These are phyloP conservation scores for Hassar affinis DNA, from an alignment of 2,113 vertebrate genomes.

Conservation along the genomic window DNA sequence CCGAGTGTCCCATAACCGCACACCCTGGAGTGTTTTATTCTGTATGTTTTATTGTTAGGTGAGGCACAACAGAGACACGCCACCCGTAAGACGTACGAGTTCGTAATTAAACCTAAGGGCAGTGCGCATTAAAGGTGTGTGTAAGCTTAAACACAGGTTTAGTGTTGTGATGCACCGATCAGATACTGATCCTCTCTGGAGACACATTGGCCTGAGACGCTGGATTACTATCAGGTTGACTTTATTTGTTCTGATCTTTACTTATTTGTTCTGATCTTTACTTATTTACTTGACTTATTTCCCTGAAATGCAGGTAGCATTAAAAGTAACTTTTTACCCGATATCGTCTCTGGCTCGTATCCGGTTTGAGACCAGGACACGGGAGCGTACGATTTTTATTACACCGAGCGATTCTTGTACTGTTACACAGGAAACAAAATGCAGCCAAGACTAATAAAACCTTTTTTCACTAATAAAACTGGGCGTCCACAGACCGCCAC, in stretches of 20 bases:
- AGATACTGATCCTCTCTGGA: neutral
- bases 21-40: neutral
- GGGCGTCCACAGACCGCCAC: neutral
- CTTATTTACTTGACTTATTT: neutral
- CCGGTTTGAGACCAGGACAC: too few relatives aligned
- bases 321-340: too few relatives aligned
- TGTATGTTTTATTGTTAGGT: neutral
- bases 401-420: too few relatives aligned
- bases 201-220: neutral
- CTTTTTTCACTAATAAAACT: neutral
- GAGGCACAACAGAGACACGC: neutral
- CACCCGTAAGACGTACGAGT: neutral
- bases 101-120: neutral
- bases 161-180: constrained; percentile 4
- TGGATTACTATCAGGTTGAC: neutral
- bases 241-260: neutral
- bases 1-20: neutral
- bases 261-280: neutral
- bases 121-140: neutral
- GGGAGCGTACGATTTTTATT: too few relatives aligned
- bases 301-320: neutral
- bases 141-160: neutral
- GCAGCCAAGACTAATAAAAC: too few relatives aligned
- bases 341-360: too few relatives aligned
- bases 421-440: neutral